Conservation (phyloP, 2,113 vertebrate genomes). For the Chauna torquata region DNA sequence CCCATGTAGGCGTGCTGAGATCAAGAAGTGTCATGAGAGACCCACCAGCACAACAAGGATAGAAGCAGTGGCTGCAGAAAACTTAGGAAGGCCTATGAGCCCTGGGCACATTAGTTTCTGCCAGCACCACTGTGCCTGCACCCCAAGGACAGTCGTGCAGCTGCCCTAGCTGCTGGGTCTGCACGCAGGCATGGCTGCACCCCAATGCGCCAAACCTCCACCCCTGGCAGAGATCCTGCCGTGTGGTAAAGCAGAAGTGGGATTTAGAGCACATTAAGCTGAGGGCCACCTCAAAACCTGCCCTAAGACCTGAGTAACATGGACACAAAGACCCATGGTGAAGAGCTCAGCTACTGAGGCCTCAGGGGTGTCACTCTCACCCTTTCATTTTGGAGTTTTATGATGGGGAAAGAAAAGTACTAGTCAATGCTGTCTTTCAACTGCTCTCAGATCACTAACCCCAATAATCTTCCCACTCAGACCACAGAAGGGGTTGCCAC, state of each 20-base stretch:
- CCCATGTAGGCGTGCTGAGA: accelerated
- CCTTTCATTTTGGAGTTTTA: background rate
- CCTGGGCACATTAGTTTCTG: background rate
- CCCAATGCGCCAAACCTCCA: accelerated
- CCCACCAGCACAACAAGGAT: background rate
- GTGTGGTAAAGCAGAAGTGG: background rate
- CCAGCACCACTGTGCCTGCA: background rate
- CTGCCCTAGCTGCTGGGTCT: background rate
- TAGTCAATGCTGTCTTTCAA: background rate
- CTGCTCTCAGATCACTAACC: background rate
- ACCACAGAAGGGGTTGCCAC: background rate
- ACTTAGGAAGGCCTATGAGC: accelerated
- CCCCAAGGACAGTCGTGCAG: accelerated
- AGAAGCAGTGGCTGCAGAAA: background rate
- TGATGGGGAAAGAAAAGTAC: background rate
- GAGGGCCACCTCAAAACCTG: background rate
- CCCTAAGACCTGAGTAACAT: background rate
- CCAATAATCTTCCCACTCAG: background rate
- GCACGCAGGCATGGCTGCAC: background rate
- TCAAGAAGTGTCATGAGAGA: background rate
- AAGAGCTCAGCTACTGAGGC: background rate
- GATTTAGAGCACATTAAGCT: background rate
- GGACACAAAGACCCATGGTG: background rate
- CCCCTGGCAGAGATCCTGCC: accelerated
- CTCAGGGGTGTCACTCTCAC: background rate